A percentile compares a stretch with the other conserved stretches of the same genome.
These are phyloP conservation scores for Bombus confusus DNA, from an alignment of 1,140 invertebrate genomes.

Conservation along the genomic window DNA sequence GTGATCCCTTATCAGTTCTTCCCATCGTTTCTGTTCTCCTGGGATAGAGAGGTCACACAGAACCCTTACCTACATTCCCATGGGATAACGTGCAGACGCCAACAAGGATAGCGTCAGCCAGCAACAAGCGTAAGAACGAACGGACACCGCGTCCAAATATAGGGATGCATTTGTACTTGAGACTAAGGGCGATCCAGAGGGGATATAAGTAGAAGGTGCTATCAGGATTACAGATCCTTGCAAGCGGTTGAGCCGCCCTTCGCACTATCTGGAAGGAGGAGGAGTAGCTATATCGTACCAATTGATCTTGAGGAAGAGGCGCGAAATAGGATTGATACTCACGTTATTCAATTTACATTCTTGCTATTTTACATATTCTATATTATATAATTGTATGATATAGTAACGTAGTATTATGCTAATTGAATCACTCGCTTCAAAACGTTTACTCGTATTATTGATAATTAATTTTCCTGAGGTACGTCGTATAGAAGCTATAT, in stretches of 20 bases:
- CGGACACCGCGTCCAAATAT: conserved; percentile 23
- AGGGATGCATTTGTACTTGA: conserved; percentile 30
- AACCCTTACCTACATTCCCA: conserved; percentile 81
- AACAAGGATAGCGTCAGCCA: conserved; percentile 38
- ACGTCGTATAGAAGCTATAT: neutral
- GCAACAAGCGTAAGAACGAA: conserved; percentile 54
- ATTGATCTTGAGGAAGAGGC: too few relatives aligned
- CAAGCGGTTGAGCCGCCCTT: neutral
- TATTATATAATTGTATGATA: neutral
- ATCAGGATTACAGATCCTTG: conserved; percentile 74
- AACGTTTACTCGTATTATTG: neutral
- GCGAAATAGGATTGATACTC: neutral
- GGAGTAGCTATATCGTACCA: neutral
- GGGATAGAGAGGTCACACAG: conserved; percentile 81
- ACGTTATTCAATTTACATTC: neutral
- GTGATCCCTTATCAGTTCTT: conserved; percentile 62
- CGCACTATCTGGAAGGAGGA: neutral
- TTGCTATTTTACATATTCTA: neutral
- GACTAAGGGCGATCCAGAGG: conserved; percentile 76
- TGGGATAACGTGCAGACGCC: conserved; percentile 64
- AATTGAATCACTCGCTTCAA: too few relatives aligned
- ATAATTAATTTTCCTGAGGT: neutral
- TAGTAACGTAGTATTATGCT: too few relatives aligned
- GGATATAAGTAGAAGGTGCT: conserved; percentile 76
- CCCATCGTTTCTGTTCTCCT: conserved; percentile 78